phyloP scores from a whole-genome alignment of 2,888 invertebrate species.

The Sinohyriopsis cumingii region DNA sequence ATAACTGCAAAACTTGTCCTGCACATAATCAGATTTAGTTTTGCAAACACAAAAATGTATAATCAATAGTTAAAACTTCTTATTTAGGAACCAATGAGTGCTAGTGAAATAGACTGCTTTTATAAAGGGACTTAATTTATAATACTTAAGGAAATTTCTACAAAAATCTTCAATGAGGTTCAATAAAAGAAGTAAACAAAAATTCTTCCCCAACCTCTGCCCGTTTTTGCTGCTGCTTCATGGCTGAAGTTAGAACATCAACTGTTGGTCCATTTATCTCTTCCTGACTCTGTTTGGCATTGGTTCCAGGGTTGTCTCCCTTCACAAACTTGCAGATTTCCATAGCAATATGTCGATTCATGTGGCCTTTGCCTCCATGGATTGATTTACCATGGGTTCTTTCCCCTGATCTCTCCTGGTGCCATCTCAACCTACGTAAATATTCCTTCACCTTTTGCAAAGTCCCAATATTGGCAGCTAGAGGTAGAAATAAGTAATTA shows the following conservation, averaged over 20 bases:
- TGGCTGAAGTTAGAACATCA: constrained; percentile 51
- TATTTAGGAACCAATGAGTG: too few relatives aligned
- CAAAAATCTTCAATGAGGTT: too few relatives aligned
- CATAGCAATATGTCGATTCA: constrained; percentile 25
- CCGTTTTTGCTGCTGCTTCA: constrained; percentile 65
- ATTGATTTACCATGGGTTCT: constrained; percentile 17
- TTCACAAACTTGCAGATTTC: constrained; percentile 58
- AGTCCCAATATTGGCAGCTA: constrained; percentile 53
- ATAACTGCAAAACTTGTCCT: too few relatives aligned
- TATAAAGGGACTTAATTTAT: too few relatives aligned
- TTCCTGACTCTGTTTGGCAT: constrained; percentile 6
- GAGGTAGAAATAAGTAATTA: not conserved
- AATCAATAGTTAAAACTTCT: too few relatives aligned
- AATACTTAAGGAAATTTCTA: too few relatives aligned
- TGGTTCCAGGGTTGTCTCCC: constrained; percentile 40
- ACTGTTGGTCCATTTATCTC: constrained; percentile 16
- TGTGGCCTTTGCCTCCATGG: constrained; percentile 11
- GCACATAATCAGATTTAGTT: too few relatives aligned
- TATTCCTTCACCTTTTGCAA: constrained; percentile 66
- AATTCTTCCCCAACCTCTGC: constrained; percentile 57
- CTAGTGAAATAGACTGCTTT: too few relatives aligned
- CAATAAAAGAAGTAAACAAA: not conserved
- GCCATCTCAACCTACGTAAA: constrained; percentile 63
- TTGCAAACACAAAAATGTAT: too few relatives aligned
- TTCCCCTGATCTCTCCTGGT: constrained; percentile 55